These are phyloP conservation scores for Halocaridina rubra DNA, from an alignment of 2,888 invertebrate genomes.

Conservation along the genomic window DNA sequence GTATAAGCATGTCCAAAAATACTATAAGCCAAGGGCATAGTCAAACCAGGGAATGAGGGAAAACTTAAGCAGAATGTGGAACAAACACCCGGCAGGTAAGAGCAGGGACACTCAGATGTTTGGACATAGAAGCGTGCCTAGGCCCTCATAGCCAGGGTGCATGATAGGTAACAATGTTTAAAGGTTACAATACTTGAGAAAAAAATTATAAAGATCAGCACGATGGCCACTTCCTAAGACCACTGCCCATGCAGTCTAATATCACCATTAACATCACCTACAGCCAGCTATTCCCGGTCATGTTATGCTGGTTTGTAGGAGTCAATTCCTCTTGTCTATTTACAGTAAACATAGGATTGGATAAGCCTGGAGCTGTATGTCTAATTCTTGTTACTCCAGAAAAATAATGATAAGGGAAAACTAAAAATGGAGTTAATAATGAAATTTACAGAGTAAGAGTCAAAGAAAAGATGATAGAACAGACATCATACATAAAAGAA, in stretches of 20 bases:
- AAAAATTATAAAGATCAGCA: background rate
- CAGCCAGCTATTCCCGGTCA: no score
- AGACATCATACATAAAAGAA: no score
- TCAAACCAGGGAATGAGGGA: background rate
- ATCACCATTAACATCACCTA: background rate
- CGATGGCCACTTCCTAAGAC: slow-evolving; percentile 4
- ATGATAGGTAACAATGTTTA: background rate
- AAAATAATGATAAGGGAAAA: no score
- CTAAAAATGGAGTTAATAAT: no score
- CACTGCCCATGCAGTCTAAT: background rate
- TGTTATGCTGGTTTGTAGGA: no score
- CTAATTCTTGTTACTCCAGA: no score
- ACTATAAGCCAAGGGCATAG: background rate
- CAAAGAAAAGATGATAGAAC: no score
- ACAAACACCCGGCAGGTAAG: slow-evolving; percentile 1
- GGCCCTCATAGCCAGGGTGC: slow-evolving; percentile 13
- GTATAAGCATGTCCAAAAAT: background rate
- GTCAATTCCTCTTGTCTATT: no score
- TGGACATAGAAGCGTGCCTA: background rate
- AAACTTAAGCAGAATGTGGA: background rate
- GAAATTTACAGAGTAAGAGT: no score
- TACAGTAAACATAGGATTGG: no score
- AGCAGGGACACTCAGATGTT: slow-evolving; percentile 1
- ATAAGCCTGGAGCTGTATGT: no score
- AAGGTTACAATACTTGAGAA: background rate